These are phyloP conservation scores for Phocides pigmalion DNA, from an alignment of 1,140 invertebrate genomes.

Conservation along the genomic window DNA sequence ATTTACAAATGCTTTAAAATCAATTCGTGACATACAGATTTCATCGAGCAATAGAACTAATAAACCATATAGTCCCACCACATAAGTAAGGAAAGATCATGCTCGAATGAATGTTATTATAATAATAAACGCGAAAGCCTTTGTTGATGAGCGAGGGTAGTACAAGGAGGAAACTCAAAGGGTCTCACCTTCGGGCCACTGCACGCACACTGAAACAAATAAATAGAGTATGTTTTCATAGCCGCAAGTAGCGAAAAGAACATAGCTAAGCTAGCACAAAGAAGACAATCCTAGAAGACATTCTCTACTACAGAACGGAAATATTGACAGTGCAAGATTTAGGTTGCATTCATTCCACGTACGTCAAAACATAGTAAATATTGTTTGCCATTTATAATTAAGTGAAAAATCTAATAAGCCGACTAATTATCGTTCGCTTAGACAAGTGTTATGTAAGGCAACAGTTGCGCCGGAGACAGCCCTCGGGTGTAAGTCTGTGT, in stretches of 20 bases:
- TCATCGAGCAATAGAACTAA: slow-evolving; percentile 71
- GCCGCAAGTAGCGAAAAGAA: neutral
- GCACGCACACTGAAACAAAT: slow-evolving; percentile 92
- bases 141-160: slow-evolving; percentile 55
- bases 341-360: slow-evolving; percentile 70
- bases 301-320: slow-evolving; percentile 74
- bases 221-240: slow-evolving; percentile 41
- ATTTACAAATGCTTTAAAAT: slow-evolving; percentile 65
- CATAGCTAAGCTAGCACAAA: slow-evolving; percentile 59
- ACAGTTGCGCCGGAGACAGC: slow-evolving; percentile 67
- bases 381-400: slow-evolving; percentile 40
- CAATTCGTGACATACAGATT: slow-evolving; percentile 60
- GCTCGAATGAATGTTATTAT: slow-evolving; percentile 78
- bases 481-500: slow-evolving; percentile 8
- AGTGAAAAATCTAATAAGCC: slow-evolving; percentile 65
- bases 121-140: slow-evolving; percentile 74
- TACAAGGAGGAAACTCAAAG: slow-evolving; percentile 39
- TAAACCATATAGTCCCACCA: slow-evolving; percentile 73
- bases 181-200: slow-evolving; percentile 93
- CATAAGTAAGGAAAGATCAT: slow-evolving; percentile 74
- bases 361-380: slow-evolving; percentile 58
- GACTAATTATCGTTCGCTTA: slow-evolving; percentile 61
- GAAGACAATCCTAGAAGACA: slow-evolving; percentile 72
- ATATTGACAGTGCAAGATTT: slow-evolving; percentile 68
- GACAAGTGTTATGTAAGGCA: slow-evolving; percentile 57